Conservation (phyloP, 2,113 vertebrate species). For the Cyphomyrus discorhynchus region DNA sequence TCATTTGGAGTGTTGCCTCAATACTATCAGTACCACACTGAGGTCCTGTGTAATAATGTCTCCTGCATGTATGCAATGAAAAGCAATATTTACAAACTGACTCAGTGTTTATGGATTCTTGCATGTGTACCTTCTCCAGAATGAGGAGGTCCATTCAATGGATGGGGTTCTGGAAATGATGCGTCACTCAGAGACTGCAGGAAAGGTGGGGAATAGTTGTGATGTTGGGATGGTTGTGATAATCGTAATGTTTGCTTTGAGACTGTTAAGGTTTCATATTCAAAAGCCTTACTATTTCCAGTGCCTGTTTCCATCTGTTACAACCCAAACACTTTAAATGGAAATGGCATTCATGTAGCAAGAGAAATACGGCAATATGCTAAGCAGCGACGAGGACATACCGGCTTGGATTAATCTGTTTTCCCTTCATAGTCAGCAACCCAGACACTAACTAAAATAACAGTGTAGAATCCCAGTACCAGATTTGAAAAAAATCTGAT, state of each 20-base stretch:
- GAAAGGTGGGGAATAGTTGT: constrained; percentile 10
- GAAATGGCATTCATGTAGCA: background rate
- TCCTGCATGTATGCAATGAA: background rate
- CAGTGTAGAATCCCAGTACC: background rate
- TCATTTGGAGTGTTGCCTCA: background rate
- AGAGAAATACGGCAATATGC: background rate
- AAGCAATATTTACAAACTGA: background rate
- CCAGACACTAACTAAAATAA: background rate
- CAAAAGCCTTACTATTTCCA: background rate
- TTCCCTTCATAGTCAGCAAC: background rate
- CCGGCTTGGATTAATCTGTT: background rate
- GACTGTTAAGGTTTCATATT: background rate
- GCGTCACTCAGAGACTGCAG: constrained; percentile 65
- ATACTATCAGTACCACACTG: background rate
- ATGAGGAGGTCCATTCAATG: constrained; percentile 64
- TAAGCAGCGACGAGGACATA: background rate
- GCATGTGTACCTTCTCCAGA: constrained; percentile 45
- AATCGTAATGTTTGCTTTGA: background rate
- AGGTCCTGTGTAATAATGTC: background rate
- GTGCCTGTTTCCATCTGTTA: background rate
- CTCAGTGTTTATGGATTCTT: background rate
- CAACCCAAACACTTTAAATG: background rate
- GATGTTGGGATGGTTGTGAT: background rate
- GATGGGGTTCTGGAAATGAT: constrained; percentile 77
- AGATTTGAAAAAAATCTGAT: background rate